phyloP scores from a whole-genome alignment of 2,113 vertebrate species.

The Corvus hawaiiensis region DNA sequence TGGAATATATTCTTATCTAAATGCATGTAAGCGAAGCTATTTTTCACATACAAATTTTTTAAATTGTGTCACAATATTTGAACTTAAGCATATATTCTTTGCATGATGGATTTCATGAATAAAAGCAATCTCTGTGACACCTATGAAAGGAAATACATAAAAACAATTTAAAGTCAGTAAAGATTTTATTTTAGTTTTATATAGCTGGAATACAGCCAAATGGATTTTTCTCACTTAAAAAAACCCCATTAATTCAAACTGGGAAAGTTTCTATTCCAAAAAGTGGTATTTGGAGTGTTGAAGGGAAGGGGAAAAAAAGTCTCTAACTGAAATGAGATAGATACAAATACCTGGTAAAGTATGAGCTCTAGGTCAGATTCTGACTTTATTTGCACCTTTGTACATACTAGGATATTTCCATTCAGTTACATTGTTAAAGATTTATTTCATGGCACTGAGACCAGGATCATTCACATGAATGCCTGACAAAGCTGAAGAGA shows the following conservation, averaged over 20 bases:
- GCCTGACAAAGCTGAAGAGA: neutral
- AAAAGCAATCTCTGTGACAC: neutral
- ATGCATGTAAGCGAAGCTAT: neutral
- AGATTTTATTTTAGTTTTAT: neutral
- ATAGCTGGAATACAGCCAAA: neutral
- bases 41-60: neutral
- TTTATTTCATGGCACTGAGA: neutral
- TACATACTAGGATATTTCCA: neutral
- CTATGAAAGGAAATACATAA: neutral
- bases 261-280: neutral
- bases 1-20: neutral
- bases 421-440: neutral
- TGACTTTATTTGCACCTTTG: neutral
- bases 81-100: neutral
- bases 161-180: neutral
- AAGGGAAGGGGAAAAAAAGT: neutral
- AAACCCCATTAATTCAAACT: neutral
- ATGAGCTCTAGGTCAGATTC: neutral
- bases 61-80: neutral
- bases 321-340: neutral
- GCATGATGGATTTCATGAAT: neutral
- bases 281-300: neutral
- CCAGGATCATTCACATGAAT: neutral
- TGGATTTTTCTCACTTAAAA: neutral
- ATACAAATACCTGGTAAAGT: neutral